These are phyloP conservation scores for Erinaceus europaeus DNA, from an alignment of 2,113 vertebrate species.

Conservation along the genomic window DNA sequence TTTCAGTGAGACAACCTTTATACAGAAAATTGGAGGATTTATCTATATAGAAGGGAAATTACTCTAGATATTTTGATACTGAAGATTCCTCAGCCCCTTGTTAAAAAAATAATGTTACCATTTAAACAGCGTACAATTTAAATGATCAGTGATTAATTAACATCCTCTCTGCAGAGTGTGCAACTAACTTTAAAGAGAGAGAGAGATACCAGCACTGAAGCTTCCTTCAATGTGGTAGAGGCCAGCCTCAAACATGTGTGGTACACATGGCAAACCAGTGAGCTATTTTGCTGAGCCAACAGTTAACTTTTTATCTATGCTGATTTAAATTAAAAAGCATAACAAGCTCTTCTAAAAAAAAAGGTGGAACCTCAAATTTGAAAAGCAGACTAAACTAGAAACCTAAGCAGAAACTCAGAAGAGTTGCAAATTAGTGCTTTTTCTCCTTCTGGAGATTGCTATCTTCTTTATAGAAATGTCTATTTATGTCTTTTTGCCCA, in stretches of 20 bases:
- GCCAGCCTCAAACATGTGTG: no score
- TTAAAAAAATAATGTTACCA: background rate
- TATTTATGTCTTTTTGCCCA: no score
- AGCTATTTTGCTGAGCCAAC: no score
- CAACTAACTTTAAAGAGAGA: no score
- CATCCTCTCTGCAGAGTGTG: no score
- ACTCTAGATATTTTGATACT: background rate
- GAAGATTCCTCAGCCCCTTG: fast-evolving
- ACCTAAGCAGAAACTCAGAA: background rate
- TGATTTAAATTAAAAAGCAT: background rate
- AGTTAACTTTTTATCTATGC: background rate
- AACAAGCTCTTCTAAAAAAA: background rate
- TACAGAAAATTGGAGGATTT: background rate
- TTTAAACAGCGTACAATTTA: background rate
- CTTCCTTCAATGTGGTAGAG: no score
- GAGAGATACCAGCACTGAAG: no score
- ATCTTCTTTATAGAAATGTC: no score
- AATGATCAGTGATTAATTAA: background rate
- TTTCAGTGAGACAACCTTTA: background rate
- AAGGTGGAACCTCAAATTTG: background rate
- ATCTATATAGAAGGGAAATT: background rate
- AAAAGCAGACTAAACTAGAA: background rate
- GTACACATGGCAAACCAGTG: no score
- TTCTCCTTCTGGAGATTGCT: no score
- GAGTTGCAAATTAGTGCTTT: background rate